These are phyloP conservation scores for Cosmorhoe ocellata DNA, from an alignment of 2,888 invertebrate genomes.

Conservation along the genomic window DNA sequence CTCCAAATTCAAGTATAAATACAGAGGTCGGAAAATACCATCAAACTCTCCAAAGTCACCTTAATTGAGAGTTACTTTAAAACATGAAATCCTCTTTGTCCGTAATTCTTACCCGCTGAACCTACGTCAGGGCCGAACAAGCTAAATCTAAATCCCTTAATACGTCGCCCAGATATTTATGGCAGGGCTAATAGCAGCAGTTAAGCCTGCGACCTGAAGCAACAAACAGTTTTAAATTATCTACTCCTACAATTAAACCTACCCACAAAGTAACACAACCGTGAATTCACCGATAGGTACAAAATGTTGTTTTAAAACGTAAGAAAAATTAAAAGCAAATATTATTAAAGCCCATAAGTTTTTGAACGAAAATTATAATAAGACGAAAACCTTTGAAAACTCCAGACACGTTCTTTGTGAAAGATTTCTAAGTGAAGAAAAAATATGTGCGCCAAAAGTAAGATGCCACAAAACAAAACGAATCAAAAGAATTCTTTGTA, in stretches of 20 bases:
- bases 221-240: slow-evolving; percentile 42
- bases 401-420: slow-evolving; percentile 66
- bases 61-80: slow-evolving; percentile 47
- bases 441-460: slow-evolving; percentile 60
- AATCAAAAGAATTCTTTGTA: slow-evolving; percentile 61
- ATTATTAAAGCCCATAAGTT: slow-evolving; percentile 30
- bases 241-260: neutral
- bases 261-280: no score
- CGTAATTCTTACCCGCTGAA: slow-evolving; percentile 57
- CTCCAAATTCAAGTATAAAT: neutral
- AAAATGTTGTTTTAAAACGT: no score
- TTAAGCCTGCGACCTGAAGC: slow-evolving; percentile 60
- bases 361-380: slow-evolving; percentile 53
- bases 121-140: slow-evolving; percentile 72
- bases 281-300: no score
- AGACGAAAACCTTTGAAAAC: slow-evolving; percentile 67
- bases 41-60: slow-evolving; percentile 30
- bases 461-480: slow-evolving; percentile 56
- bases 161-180: slow-evolving; percentile 77
- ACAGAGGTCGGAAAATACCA: slow-evolving; percentile 12
- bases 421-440: slow-evolving; percentile 67
- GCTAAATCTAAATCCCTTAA: slow-evolving; percentile 76
- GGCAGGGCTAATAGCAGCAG: slow-evolving; percentile 71
- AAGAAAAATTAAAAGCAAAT: neutral
- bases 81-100: slow-evolving; percentile 50